A percentile compares a stretch with the other conserved stretches of the same genome.
Conservation (phyloP, 2,797 vertebrate genomes). For the Cichlasoma orientale region DNA sequence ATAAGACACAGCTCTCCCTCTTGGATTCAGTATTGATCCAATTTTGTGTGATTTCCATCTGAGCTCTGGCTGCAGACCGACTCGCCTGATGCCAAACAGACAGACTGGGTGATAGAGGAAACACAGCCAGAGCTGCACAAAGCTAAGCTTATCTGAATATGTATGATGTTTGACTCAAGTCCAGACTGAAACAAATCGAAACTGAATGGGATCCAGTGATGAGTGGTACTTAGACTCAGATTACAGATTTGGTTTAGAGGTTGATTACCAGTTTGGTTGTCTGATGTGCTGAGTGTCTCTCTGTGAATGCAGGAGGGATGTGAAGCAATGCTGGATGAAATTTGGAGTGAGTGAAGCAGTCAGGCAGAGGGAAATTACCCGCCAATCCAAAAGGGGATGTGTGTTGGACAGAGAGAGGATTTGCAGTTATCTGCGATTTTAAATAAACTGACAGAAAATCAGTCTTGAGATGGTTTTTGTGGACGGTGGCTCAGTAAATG, state of each 20-base stretch:
- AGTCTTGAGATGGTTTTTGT: background rate
- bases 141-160: constrained; percentile 52
- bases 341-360: background rate
- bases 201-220: constrained; percentile 32
- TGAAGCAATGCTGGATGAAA: constrained; percentile 23
- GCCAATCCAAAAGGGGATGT: background rate
- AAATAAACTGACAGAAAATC: constrained; percentile 1
- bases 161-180: constrained; percentile 52
- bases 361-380: background rate
- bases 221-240: constrained; percentile 52
- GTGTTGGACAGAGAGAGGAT: background rate
- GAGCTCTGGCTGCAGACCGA: constrained; percentile 52
- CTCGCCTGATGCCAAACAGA: constrained; percentile 46
- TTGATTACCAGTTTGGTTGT: constrained; percentile 48
- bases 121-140: constrained; percentile 50
- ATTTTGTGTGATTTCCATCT: constrained; percentile 64
- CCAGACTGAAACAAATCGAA: constrained; percentile 42
- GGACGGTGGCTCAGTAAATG: background rate
- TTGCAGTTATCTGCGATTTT: background rate
- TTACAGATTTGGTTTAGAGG: constrained; percentile 59
- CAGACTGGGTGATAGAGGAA: constrained; percentile 41
- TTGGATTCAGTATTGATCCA: constrained; percentile 68
- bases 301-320: constrained; percentile 8
- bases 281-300: constrained; percentile 25
- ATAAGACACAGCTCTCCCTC: constrained; percentile 51